Evolutionary conservation across 2,888 invertebrate species (phyloP).

Genomic region (Epistrophe grossulariae): DNA sequence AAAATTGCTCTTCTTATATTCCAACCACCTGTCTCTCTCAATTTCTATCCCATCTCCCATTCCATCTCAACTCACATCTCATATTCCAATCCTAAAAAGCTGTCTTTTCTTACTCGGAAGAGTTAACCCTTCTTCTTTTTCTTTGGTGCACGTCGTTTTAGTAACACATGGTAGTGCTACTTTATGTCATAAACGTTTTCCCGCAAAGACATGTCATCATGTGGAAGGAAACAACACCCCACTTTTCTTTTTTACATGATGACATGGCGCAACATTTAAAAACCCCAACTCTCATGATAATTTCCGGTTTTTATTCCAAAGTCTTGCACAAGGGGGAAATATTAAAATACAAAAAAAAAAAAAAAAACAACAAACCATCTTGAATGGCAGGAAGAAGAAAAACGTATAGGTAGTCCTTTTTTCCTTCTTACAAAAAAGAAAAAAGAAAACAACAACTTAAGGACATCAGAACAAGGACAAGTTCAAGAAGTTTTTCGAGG

Average conservation of each 20-base stretch:
- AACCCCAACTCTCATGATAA: conserved; percentile 36
- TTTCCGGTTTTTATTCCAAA: conserved; percentile 47
- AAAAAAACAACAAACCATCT: neutral
- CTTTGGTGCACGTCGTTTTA: conserved; percentile 33
- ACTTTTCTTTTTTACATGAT: neutral
- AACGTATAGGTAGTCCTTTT: conserved; percentile 10
- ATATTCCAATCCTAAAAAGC: conserved; percentile 2
- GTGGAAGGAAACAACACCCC: conserved; percentile 13
- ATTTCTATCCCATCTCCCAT: neutral
- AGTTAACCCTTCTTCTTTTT: conserved; percentile 26
- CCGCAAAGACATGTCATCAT: conserved; percentile 56
- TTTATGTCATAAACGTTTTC: conserved; percentile 67
- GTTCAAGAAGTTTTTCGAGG: conserved; percentile 35
- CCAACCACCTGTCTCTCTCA: conserved; percentile 13
- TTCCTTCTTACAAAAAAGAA: neutral
- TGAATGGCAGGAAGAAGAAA: neutral
- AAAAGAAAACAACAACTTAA: neutral
- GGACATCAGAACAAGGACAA: conserved; percentile 54
- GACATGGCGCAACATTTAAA: conserved; percentile 14
- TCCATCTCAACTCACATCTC: neutral
- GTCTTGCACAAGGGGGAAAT: neutral
- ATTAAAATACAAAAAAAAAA: neutral
- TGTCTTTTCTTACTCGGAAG: neutral
- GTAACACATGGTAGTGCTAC: conserved; percentile 63
- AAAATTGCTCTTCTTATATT: conserved; percentile 28